A percentile compares a stretch with the other conserved stretches of the same genome.
phyloP scores from a whole-genome alignment of 1,140 invertebrate species.

The Branchinecta lynchi region DNA sequence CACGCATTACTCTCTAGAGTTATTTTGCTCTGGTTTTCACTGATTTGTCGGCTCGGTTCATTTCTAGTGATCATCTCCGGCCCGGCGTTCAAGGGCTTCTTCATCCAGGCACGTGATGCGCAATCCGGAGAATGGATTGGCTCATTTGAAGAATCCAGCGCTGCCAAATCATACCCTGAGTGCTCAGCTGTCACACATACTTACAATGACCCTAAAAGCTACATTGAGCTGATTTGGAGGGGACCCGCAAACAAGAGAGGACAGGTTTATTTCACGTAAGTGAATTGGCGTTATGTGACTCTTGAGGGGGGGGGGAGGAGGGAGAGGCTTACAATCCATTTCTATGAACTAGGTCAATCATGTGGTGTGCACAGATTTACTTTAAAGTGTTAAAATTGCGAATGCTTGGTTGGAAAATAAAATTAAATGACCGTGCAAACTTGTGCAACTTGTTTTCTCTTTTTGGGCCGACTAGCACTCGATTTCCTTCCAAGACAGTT shows the following conservation, averaged over 20 bases:
- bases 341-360: not conserved
- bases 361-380: not conserved
- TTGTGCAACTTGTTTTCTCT: too few species aligned
- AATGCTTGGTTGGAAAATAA: too few species aligned
- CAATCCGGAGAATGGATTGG: constrained; percentile 52
- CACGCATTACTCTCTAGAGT: too few species aligned
- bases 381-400: too few species aligned
- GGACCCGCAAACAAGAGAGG: constrained; percentile 45
- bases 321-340: constrained; percentile 12
- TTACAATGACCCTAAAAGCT: constrained; percentile 53
- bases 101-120: constrained; percentile 56
- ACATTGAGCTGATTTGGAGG: constrained; percentile 53
- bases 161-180: constrained; percentile 53
- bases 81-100: constrained; percentile 53
- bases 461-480: too few species aligned
- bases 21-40: too few species aligned
- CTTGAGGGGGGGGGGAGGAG: not conserved
- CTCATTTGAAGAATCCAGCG: constrained; percentile 47
- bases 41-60: not conserved
- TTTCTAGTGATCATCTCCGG: constrained; percentile 43
- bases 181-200: constrained; percentile 61
- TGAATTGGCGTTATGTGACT: constrained; percentile 20
- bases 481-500: too few species aligned
- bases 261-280: constrained; percentile 61
- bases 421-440: too few species aligned